Conservation (phyloP, 2,113 vertebrate genomes). For the Panthera uncia region DNA sequence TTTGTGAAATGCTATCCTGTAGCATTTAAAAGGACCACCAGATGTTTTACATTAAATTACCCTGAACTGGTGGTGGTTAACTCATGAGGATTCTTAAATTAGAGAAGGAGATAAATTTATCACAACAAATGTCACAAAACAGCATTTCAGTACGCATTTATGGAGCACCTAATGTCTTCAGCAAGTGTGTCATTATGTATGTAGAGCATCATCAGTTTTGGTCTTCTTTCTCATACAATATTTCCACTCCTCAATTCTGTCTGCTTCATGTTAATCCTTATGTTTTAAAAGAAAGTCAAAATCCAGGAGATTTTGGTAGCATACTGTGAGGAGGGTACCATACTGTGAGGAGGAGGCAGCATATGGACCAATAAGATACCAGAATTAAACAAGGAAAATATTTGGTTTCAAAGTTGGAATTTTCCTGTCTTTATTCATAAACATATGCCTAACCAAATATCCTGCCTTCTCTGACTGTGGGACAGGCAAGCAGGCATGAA, state of each 20-base stretch:
- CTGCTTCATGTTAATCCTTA: constrained; percentile 38
- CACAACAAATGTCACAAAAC: constrained; percentile 8
- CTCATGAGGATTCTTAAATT: background rate
- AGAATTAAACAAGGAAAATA: constrained; percentile 76
- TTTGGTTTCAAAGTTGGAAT: constrained; percentile 72
- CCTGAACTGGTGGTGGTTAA: constrained; percentile 21
- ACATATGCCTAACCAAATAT: constrained; percentile 66
- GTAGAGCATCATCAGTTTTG: constrained; percentile 20
- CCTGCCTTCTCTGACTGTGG: constrained; percentile 42
- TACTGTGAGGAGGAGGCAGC: constrained; percentile 76
- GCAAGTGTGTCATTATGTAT: background rate
- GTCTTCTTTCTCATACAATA: background rate
- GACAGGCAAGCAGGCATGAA: constrained; percentile 55
- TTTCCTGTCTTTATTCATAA: constrained; percentile 65
- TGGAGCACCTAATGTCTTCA: constrained; percentile 9
- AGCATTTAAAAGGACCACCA: constrained; percentile 12
- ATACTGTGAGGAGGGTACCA: constrained; percentile 57
- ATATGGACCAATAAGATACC: constrained; percentile 71
- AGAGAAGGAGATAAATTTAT: constrained; percentile 35
- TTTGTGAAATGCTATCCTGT: background rate
- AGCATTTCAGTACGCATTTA: constrained; percentile 11
- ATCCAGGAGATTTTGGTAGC: constrained; percentile 43
- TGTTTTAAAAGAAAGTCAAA: constrained; percentile 37
- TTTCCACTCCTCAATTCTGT: background rate
- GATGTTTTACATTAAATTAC: constrained; percentile 47